Evolutionary conservation across 2,797 vertebrate genomes (phyloP).

Genomic region (Chelon auratus): DNA sequence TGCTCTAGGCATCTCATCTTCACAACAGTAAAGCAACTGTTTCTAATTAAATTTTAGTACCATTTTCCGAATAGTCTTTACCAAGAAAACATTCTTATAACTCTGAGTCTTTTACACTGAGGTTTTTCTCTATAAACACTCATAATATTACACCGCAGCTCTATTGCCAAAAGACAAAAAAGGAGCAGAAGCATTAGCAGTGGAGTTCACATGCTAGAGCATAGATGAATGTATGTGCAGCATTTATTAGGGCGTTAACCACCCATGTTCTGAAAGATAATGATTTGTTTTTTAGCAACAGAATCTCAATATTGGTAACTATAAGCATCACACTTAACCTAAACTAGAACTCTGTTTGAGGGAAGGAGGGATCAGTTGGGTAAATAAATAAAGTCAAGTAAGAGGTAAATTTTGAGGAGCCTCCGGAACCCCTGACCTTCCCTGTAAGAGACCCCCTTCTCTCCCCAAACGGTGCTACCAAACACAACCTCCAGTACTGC

Average conservation of each 20-base stretch:
- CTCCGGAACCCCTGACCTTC: constrained; percentile 68
- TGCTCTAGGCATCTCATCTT: constrained; percentile 70
- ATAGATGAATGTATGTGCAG: constrained; percentile 40
- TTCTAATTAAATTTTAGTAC: constrained; percentile 84
- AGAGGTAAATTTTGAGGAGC: constrained; percentile 62
- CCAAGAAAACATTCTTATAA: constrained; percentile 83
- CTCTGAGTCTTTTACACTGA: constrained; percentile 75
- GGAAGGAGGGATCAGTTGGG: constrained; percentile 48
- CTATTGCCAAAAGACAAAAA: constrained; percentile 64
- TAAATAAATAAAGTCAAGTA: constrained; percentile 68
- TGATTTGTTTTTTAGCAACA: background rate
- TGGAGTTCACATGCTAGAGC: constrained; percentile 39
- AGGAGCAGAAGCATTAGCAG: constrained; percentile 57
- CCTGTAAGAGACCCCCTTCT: constrained; percentile 61
- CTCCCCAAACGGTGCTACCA: constrained; percentile 56
- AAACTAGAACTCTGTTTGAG: constrained; percentile 48
- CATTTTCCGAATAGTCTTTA: constrained; percentile 78
- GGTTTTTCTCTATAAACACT: constrained; percentile 80
- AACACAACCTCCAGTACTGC: constrained; percentile 66
- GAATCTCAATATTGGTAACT: constrained; percentile 4
- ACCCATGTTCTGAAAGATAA: constrained; percentile 4
- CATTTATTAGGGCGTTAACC: constrained; percentile 26
- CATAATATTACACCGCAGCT: constrained; percentile 71
- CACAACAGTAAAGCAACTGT: constrained; percentile 77
- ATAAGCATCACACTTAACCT: background rate